These are phyloP conservation scores for Nematopogon swammerdamellus DNA, from an alignment of 2,888 invertebrate genomes.

Conservation along the genomic window DNA sequence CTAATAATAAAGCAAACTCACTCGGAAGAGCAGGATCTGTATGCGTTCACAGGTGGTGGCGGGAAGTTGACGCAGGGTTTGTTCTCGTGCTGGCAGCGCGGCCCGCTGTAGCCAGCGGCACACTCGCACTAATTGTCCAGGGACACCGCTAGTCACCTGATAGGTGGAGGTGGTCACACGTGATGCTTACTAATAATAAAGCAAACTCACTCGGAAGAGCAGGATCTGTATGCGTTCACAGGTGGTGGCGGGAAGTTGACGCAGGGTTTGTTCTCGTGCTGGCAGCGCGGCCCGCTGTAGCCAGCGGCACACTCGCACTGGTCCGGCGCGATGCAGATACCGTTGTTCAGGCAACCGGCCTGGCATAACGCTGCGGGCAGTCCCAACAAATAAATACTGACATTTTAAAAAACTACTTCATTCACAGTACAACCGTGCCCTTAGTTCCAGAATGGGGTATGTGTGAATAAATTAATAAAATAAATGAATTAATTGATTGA, in stretches of 20 bases:
- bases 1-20: no score
- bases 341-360: conserved; percentile 75
- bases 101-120: conserved; percentile 67
- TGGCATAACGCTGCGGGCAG: conserved; percentile 77
- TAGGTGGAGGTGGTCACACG: no score
- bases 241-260: conserved; percentile 63
- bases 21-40: conserved; percentile 61
- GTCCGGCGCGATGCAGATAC: conserved; percentile 73
- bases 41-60: conserved; percentile 63
- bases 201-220: conserved; percentile 65
- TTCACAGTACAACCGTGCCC: no score
- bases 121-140: conserved; percentile 76
- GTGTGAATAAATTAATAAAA: no score
- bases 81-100: conserved; percentile 70
- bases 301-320: conserved; percentile 72
- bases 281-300: conserved; percentile 70
- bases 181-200: no score
- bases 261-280: conserved; percentile 71
- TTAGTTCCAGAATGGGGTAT: no score
- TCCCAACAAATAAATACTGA: no score
- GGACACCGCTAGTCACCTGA: no score
- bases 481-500: no score
- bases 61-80: conserved; percentile 68
- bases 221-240: conserved; percentile 60
- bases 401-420: no score